Evolutionary conservation across 2,888 invertebrate species (phyloP).

Genomic region (Microctonus aethiopoides): DNA sequence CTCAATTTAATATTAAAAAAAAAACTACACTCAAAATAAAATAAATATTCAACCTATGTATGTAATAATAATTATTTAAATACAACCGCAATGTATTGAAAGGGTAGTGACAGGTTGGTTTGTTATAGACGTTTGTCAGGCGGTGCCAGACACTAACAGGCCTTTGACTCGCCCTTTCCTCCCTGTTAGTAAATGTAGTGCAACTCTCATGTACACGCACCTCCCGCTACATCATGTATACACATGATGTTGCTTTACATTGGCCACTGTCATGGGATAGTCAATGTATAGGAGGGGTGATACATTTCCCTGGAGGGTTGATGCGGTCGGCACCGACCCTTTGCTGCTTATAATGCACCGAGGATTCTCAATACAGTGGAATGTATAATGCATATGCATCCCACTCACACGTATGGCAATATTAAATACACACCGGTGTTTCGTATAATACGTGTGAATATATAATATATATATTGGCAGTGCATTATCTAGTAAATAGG

Average conservation of each 20-base stretch:
- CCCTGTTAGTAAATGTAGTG: constrained; percentile 7
- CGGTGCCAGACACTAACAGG: constrained; percentile 30
- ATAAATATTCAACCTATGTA: no score
- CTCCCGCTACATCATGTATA: constrained; percentile 34
- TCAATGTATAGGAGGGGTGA: not conserved
- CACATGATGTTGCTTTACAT: constrained; percentile 34
- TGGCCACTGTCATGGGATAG: not conserved
- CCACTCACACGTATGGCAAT: not conserved
- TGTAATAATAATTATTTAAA: not conserved
- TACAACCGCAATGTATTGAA: constrained; percentile 26
- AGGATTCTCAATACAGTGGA: constrained; percentile 13
- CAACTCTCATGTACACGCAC: not conserved
- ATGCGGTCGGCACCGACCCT: constrained; percentile 26
- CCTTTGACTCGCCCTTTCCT: constrained; percentile 26
- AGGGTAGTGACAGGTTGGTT: constrained; percentile 17
- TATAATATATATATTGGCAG: constrained; percentile 13
- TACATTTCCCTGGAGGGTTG: constrained; percentile 28
- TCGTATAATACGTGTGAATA: not conserved
- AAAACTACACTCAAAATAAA: no score
- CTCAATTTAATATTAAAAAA: no score
- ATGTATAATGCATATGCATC: no score
- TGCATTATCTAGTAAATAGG: constrained; percentile 4
- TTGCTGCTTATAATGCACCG: constrained; percentile 27
- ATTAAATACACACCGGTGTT: constrained; percentile 11
- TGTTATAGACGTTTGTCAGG: constrained; percentile 26